These are phyloP conservation scores for Myopa tessellatipennis DNA, from an alignment of 2,888 invertebrate genomes.

Conservation along the genomic window DNA sequence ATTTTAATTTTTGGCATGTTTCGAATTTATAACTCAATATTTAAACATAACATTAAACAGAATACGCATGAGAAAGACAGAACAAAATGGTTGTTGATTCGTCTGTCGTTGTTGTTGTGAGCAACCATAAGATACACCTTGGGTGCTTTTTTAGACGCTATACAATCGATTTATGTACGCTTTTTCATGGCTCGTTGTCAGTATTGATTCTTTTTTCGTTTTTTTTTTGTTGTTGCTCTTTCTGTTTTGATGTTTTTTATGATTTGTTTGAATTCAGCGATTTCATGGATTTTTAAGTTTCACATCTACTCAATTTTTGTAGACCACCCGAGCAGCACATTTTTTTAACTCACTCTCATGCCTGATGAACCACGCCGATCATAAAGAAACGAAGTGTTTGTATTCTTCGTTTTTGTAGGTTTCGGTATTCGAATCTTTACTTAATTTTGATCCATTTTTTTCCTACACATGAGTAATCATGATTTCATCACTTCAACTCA, in stretches of 20 bases:
- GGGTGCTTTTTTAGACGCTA: background rate
- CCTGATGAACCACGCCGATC: too few relatives aligned
- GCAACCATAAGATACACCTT: background rate
- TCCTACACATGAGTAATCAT: too few relatives aligned
- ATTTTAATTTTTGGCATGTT: slow-evolving; percentile 28
- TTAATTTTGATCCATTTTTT: too few relatives aligned
- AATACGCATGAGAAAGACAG: background rate
- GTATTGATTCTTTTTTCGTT: background rate
- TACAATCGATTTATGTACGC: slow-evolving; percentile 7
- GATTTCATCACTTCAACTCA: too few relatives aligned
- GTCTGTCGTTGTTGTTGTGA: background rate
- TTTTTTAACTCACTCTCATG: background rate
- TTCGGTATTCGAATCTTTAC: too few relatives aligned
- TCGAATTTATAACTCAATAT: slow-evolving; percentile 21
- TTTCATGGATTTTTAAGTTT: slow-evolving; percentile 5
- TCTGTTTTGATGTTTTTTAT: background rate
- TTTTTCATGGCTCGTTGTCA: slow-evolving; percentile 1
- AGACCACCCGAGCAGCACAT: slow-evolving; percentile 22
- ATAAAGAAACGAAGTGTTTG: background rate
- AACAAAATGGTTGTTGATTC: slow-evolving; percentile 18
- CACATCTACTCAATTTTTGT: background rate
- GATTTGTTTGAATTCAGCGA: slow-evolving; percentile 16
- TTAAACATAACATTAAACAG: background rate
- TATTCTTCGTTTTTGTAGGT: too few relatives aligned
- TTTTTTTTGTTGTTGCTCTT: background rate